phyloP scores from a whole-genome alignment of 2,888 invertebrate genomes.

The Drosophila nigricruria region DNA sequence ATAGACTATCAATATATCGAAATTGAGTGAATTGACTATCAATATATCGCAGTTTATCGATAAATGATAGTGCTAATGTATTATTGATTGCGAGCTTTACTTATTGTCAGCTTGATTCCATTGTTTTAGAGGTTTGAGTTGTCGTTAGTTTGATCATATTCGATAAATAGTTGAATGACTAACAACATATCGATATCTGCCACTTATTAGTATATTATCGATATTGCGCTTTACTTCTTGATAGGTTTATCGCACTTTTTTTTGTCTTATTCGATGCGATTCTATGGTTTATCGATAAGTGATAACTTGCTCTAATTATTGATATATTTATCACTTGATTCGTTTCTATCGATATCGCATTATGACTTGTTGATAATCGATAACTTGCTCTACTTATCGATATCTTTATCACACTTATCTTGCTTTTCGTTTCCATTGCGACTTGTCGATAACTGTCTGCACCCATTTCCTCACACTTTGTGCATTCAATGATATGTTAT shows the following conservation, averaged over 20 bases:
- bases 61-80: neutral
- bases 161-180: neutral
- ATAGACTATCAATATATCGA: neutral
- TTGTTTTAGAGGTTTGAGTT: neutral
- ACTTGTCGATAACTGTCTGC: neutral
- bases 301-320: neutral
- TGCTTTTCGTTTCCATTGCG: too few relatives aligned
- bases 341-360: neutral
- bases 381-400: neutral
- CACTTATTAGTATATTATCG: neutral
- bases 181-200: neutral
- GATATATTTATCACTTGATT: neutral
- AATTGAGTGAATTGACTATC: neutral
- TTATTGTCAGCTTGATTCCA: too few relatives aligned
- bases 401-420: too few relatives aligned
- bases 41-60: constrained; percentile 1
- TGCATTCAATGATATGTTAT: neutral
- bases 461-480: neutral
- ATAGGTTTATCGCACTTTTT: too few relatives aligned
- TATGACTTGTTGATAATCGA: too few relatives aligned
- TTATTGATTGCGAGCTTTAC: neutral
- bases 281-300: neutral
- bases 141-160: neutral
- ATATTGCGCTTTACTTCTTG: too few relatives aligned
- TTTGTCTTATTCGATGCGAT: too few relatives aligned